Percentiles rank a stretch among this genome's conserved stretches.
Conservation (phyloP, 2,888 invertebrate species). For the Drosophila neotestacea region DNA sequence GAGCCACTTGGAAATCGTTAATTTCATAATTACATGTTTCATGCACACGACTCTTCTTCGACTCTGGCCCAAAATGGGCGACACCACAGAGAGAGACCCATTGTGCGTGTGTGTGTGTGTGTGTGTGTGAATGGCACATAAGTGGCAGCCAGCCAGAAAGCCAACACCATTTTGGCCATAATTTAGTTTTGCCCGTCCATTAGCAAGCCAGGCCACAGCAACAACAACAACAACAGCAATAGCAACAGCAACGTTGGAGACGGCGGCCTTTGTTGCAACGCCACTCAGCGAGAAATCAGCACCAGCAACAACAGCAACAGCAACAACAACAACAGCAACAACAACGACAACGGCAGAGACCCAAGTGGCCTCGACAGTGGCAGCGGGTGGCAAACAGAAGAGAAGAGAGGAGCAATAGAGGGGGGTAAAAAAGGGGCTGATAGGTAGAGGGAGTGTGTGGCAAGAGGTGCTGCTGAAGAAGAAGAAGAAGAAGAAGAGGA, state of each 20-base stretch:
- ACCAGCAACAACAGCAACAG: constrained; percentile 52
- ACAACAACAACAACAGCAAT: constrained; percentile 12
- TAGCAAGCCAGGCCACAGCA: constrained; percentile 60
- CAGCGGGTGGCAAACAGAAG: constrained; percentile 14
- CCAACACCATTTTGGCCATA: constrained; percentile 82
- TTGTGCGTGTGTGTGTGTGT: constrained; percentile 27
- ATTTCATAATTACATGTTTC: constrained; percentile 85
- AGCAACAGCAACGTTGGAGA: constrained; percentile 23
- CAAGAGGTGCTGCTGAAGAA: background rate
- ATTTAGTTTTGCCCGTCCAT: constrained; percentile 79
- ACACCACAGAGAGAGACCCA: constrained; percentile 18
- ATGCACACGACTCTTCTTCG: constrained; percentile 66
- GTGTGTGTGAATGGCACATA: constrained; percentile 75
- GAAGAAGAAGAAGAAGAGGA: constrained; percentile 1
- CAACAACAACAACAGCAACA: constrained; percentile 5
- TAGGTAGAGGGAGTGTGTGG: background rate
- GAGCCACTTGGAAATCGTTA: constrained; percentile 83
- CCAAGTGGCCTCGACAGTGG: constrained; percentile 58
- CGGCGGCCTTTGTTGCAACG: constrained; percentile 71
- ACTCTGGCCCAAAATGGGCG: constrained; percentile 53
- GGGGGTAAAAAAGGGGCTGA: background rate
- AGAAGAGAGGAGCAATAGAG: no score
- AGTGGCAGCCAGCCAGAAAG: constrained; percentile 80
- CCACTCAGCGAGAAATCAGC: constrained; percentile 77
- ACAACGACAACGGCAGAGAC: constrained; percentile 19